Conservation (phyloP, 2,113 vertebrate genomes). For the Toxotes jaculatrix region DNA sequence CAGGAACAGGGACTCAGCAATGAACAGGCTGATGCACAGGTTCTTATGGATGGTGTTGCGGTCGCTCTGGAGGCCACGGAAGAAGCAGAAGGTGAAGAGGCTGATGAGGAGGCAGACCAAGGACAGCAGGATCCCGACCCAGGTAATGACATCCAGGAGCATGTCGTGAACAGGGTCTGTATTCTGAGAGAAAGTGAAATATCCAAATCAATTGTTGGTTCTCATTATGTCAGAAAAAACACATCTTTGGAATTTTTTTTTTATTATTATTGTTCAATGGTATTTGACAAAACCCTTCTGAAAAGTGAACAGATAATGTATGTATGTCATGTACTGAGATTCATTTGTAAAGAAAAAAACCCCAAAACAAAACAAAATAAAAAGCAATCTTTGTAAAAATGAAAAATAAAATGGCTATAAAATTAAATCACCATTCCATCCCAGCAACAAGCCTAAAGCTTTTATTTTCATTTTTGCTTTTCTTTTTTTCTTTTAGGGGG, state of each 20-base stretch:
- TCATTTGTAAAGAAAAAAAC: slow-evolving; percentile 3
- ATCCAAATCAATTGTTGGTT: neutral
- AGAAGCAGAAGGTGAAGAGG: slow-evolving; percentile 99
- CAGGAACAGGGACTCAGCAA: slow-evolving; percentile 97
- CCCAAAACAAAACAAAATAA: neutral
- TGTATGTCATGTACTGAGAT: neutral
- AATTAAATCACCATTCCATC: neutral
- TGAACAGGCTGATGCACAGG: slow-evolving; percentile 95
- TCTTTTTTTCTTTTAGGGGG: neutral
- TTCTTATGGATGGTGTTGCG: slow-evolving; percentile 99
- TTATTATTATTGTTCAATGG: too few species aligned
- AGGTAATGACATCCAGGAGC: slow-evolving; percentile 96
- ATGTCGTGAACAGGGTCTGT: slow-evolving; percentile 92
- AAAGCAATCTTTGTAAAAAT: neutral
- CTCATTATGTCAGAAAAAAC: neutral
- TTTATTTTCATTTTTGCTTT: slow-evolving; percentile 32
- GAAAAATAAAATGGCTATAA: neutral
- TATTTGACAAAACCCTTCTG: neutral
- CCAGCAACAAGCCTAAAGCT: slow-evolving; percentile 4
- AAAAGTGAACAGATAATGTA: neutral
- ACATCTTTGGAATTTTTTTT: neutral
- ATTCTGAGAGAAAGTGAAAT: slow-evolving; percentile 80
- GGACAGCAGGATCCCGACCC: slow-evolving; percentile 98
- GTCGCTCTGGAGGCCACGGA: slow-evolving; percentile 97
- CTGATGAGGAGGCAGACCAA: slow-evolving; percentile 98